Base-by-base conservation (phyloP, 2,113 vertebrate genomes). In the Leuciscus idus region DNA sequence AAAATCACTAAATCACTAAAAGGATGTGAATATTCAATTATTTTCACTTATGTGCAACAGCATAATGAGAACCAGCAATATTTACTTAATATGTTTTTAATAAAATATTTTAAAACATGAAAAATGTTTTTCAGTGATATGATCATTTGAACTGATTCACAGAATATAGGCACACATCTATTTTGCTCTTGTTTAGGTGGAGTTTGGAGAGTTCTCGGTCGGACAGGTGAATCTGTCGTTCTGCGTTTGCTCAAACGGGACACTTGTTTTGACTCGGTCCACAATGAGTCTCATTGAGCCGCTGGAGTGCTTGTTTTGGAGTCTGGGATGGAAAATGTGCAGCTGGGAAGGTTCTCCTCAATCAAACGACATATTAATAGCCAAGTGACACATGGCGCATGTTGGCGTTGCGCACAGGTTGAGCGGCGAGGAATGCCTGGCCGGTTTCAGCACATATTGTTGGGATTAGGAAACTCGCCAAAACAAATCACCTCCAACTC, bases 381-480 rank as follows among this genome's bases (percentile, higher is more conserved):
- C 73, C 81, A 50, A 84, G 78, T 30, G 87, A 89, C 84, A 79
- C 85, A 84, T 74, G 81, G 88, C 52, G 19, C 52, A 55, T 19
- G 52, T 19, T 55, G 52, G 52, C 52, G 52, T 17, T 52, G 5
- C 52, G 0, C 33, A 57, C 85, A 76, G 61, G 33, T 82, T 59
- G 30, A 73, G 70, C 50, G 46, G 62, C 64, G 48, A 28, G n/a
- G 86, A 88, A 75, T 90, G 74, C 81, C 84, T 90, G 89, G 87
- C 64, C 82, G 74, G 46, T 88, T 85, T 88, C 85, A 64, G 87
- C 77, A 73, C 78, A 62, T 64, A 83, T 78, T 55, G 33, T 48
- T 13, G 28, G 90, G 90, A 91, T 92, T 90, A 93, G 84, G 72
- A 59, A 83, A 17, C 43, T 72, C 83, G 90, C 79, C 92, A 89